Evolutionary conservation across 2,797 vertebrate species (phyloP), one percentile per base, ranked within the genome.

Genomic region (Onychomys arenicola): DNA sequence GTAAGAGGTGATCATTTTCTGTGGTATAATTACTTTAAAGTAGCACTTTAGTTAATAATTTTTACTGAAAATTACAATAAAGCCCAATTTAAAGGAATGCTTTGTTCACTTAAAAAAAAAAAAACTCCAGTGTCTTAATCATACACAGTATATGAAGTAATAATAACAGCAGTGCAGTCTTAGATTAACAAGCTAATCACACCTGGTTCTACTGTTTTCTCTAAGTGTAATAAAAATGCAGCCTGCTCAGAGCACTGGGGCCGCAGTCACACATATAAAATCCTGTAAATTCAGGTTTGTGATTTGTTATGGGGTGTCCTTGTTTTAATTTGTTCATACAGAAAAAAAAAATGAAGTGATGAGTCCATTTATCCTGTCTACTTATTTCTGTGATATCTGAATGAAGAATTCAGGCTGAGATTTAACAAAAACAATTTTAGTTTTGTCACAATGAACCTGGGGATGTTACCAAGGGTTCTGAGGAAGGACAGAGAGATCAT

Each of bases 121-220:
- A 0, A 84, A 93, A 88, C 93, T 76, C 73, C 90, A 96, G 96
- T 81, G 95, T 92, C 94, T 97, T 98, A 98, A 98, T 98, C 97
- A 97, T 93, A 98, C 95, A 93, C 97, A 97, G 96, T 93, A 98
- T 84, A 98, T 84, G 90, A 95, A 96, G 97, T 85, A 95, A 76
- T 97, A 98, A 98, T 96, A 97, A 98, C 95, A 96, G 91, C 90
- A 95, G 59, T 88, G 83, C 82, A 97, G 97, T 86, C 82, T 49
- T 98, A 97, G 98, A 98, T 99, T 99, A 99, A 98, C 98, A 99
- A 98, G 98, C 97, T 99, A 98, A 99, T 99, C 98, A 97, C 97
- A 71, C 89, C 96, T 97, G 95, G 98, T 98, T 97, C 90, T 43
- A 75, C 52, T 88, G 96, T 98, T 96, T 96, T 98, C 98, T 98